These are phyloP conservation scores for Asobara japonica DNA, from an alignment of 1,140 invertebrate species.

Conservation along the genomic window DNA sequence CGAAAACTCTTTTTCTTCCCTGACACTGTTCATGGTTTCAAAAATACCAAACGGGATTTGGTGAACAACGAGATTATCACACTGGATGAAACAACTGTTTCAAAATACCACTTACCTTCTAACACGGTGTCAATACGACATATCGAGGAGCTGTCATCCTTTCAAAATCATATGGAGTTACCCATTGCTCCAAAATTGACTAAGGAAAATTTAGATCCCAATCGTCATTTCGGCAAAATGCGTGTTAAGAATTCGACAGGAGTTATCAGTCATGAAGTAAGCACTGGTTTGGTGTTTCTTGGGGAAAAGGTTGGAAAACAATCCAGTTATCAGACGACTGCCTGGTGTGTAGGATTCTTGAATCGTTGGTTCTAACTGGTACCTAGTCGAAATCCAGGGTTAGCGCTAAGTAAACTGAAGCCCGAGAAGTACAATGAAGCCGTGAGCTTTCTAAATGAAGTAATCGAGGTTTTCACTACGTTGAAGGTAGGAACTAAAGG, in stretches of 20 bases:
- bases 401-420: slow-evolving; percentile 22
- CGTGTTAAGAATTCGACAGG: slow-evolving; percentile 2
- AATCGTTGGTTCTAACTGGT: slow-evolving; percentile 28
- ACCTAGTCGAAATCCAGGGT: slow-evolving; percentile 12
- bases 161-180: not conserved
- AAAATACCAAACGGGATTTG: slow-evolving; percentile 19
- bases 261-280: slow-evolving; percentile 7
- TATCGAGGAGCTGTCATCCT: not conserved
- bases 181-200: slow-evolving; percentile 18
- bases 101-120: slow-evolving; percentile 20
- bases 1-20: slow-evolving; percentile 25
- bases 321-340: slow-evolving; percentile 24
- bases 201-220: not conserved
- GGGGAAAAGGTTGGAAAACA: not conserved
- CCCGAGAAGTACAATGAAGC: slow-evolving; percentile 21
- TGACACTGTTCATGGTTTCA: slow-evolving; percentile 21
- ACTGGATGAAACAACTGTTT: slow-evolving; percentile 2
- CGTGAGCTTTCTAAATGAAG: slow-evolving; percentile 19
- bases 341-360: slow-evolving; percentile 29
- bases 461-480: slow-evolving; percentile 21
- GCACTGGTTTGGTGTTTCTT: slow-evolving; percentile 20
- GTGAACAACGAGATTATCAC: slow-evolving; percentile 22
- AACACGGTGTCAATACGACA: not conserved
- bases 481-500: slow-evolving; percentile 5
- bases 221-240: slow-evolving; percentile 17